Evolutionary conservation across 2,888 invertebrate species (phyloP).

Genomic region (Oscheius sp.): DNA sequence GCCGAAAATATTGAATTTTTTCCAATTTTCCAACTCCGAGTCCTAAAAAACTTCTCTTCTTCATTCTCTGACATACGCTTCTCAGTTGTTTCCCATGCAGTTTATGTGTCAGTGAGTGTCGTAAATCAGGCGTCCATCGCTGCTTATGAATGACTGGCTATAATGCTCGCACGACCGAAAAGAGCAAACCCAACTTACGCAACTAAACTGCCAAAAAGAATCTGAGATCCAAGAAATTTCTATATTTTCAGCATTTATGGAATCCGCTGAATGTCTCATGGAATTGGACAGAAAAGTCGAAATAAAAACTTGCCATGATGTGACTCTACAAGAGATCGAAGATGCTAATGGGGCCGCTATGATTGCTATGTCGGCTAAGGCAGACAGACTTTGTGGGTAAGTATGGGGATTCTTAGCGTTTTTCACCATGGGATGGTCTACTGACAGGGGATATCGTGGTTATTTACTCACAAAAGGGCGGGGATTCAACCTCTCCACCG

Average conservation of each 20-base stretch:
- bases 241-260: slow-evolving; percentile 67
- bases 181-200: too few relatives aligned
- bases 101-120: slow-evolving; percentile 2
- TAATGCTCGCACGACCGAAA: slow-evolving; percentile 17
- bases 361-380: slow-evolving; percentile 63
- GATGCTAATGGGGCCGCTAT: slow-evolving; percentile 63
- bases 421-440: too few relatives aligned
- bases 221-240: too few relatives aligned
- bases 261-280: slow-evolving; percentile 72
- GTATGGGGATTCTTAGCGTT: not conserved
- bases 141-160: slow-evolving; percentile 32
- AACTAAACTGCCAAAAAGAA: too few relatives aligned
- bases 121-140: slow-evolving; percentile 35
- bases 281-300: slow-evolving; percentile 68
- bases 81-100: slow-evolving; percentile 29
- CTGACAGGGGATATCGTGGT: too few relatives aligned
- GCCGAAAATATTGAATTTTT: too few relatives aligned
- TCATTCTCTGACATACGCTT: too few relatives aligned
- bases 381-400: slow-evolving; percentile 71
- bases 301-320: slow-evolving; percentile 71
- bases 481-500: too few relatives aligned
- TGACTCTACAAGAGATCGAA: slow-evolving; percentile 69
- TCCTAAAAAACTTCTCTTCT: too few relatives aligned
- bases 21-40: too few relatives aligned
- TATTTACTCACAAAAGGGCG: too few relatives aligned